phyloP scores from a whole-genome alignment of 2,888 invertebrate genomes.

The Lasiommata megera region DNA sequence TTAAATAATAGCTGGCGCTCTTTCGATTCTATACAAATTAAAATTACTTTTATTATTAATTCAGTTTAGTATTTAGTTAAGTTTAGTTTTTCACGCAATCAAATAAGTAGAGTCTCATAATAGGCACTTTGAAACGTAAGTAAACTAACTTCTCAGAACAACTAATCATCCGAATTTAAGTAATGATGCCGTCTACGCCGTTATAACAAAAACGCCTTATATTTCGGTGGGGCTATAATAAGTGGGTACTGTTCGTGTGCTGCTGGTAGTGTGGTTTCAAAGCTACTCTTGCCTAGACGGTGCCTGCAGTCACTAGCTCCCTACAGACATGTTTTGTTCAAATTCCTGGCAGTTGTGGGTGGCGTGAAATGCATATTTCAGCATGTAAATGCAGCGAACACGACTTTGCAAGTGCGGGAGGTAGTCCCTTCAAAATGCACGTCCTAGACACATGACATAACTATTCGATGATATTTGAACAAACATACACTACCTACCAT shows the following conservation, averaged over 20 bases:
- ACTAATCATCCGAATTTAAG: no score
- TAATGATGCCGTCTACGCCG: no score
- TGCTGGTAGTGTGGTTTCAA: neutral
- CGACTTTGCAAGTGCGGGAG: neutral
- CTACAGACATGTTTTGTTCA: neutral
- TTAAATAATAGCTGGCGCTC: no score
- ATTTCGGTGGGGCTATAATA: no score
- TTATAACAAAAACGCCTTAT: no score
- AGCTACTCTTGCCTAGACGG: neutral
- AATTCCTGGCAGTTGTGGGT: neutral
- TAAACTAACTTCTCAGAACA: no score
- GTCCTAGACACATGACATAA: neutral
- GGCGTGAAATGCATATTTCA: constrained; percentile 6
- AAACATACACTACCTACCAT: neutral
- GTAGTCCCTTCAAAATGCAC: neutral
- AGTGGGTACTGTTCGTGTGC: neutral
- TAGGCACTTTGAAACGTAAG: no score
- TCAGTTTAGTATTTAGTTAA: no score
- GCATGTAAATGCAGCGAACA: neutral
- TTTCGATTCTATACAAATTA: no score
- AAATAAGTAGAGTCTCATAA: no score
- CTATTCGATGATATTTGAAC: neutral
- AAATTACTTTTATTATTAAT: no score
- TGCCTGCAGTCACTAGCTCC: neutral
- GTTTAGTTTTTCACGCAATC: no score